Evolutionary conservation across 1,140 invertebrate species (phyloP).

Genomic region (Bombus cullumanus): DNA sequence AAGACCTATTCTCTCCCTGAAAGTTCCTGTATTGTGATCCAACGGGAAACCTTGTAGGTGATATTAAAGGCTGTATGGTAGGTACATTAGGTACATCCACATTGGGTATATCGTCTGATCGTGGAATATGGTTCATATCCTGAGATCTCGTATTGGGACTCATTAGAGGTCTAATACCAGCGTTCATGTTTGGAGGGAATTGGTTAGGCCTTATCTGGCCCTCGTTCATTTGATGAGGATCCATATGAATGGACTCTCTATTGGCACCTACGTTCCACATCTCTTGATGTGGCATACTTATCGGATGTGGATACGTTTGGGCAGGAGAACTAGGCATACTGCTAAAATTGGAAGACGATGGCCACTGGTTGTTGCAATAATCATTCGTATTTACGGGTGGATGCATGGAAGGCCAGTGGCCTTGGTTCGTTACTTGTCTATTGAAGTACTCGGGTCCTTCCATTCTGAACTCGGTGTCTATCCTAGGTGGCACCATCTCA

Average conservation of each 20-base stretch:
- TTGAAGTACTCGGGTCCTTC: conserved; percentile 52
- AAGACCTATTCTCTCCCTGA: conserved; percentile 53
- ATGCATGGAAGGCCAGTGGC: conserved; percentile 39
- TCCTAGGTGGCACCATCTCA: conserved; percentile 25
- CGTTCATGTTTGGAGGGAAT: conserved; percentile 7
- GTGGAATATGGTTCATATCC: conserved; percentile 55
- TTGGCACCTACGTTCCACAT: conserved; percentile 38
- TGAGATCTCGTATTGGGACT: conserved; percentile 42
- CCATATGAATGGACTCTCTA: conserved; percentile 15
- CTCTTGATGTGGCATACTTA: conserved; percentile 43
- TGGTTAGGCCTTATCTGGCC: conserved; percentile 40
- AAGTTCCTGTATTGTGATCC: conserved; percentile 57
- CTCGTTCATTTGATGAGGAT: conserved; percentile 33
- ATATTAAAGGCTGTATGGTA: conserved; percentile 40
- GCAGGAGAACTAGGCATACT: conserved; percentile 29
- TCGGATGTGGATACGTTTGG: conserved; percentile 28
- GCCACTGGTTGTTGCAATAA: conserved; percentile 52
- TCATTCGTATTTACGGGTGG: conserved; percentile 18
- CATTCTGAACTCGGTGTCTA: conserved; percentile 46
- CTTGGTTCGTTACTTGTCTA: conserved; percentile 45
- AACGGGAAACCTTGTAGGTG: conserved; percentile 47
- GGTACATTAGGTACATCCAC: conserved; percentile 16
- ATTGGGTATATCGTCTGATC: conserved; percentile 40
- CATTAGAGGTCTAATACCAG: conserved; percentile 55
- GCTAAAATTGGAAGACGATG: conserved; percentile 15